Base-by-base conservation (phyloP, 2,113 vertebrate genomes). In the Aldabrachelys gigantea region DNA sequence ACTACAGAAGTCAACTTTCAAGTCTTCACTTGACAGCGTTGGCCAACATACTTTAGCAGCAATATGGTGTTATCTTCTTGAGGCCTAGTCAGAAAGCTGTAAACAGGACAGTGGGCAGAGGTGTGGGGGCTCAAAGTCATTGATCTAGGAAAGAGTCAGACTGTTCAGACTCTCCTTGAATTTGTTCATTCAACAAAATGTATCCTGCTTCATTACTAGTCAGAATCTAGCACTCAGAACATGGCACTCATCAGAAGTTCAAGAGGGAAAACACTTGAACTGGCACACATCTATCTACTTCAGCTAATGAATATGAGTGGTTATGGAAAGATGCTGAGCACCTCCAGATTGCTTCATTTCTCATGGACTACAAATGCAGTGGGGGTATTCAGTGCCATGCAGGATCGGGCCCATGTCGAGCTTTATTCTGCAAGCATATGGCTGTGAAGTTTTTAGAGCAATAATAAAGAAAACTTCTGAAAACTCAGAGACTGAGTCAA, bases 401-500 rank as follows among this genome's bases (percentile, higher is more conserved):
- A 90, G 38, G 78, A 91, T 8, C 62, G 12, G 56, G 17, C 3
- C 9, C 59, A 82, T 17, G 5, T 6, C 79, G 76, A 86, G 87
- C 29, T 94, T 90, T 87, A 81, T 87, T 94, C 93, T 96, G 83
- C 92, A 89, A 50, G 65, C 12, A 56, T 7, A 86, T 16, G 7
- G 5, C 29, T 89, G 21, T 89, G 84, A 90, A 95, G 79, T 62
- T 59, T 80, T 90, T 84, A 76, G 89, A 91, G 53, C 1, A 11
- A 27, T 47, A 87, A 93, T 91, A 75, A 89, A 91, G 87, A 22
- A 95, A 49, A 83, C 69, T 93, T 89, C 69, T 62, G 35, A 87
- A 95, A 69, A 89, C 92, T 90, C 24, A 21, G 47, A 84, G 65
- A 93, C 94, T 91, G 91, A 92, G 44, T 79, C 75, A 96, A 89